Evolutionary conservation across 2,113 vertebrate genomes (phyloP).

Genomic region (Triplophysa siluroides): DNA sequence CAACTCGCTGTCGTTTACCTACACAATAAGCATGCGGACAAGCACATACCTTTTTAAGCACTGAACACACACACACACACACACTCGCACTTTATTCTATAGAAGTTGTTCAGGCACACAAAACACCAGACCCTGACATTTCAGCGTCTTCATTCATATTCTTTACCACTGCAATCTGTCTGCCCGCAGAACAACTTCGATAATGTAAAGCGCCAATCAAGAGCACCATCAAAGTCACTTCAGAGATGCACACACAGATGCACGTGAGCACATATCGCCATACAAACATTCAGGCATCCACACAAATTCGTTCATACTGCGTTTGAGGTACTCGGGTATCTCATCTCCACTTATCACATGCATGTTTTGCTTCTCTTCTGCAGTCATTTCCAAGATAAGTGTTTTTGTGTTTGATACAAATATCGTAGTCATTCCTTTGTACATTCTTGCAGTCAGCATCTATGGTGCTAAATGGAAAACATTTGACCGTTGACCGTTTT

Average conservation of each 20-base stretch:
- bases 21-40: background rate
- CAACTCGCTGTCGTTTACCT: background rate
- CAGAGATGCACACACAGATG: background rate
- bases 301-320: background rate
- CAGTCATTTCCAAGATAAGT: background rate
- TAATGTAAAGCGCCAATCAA: background rate
- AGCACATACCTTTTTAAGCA: background rate
- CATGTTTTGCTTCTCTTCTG: conserved; percentile 3
- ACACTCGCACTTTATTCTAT: background rate
- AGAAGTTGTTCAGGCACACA: background rate
- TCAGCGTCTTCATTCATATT: background rate
- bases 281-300: conserved; percentile 15
- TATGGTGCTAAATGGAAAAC: background rate
- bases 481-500: background rate
- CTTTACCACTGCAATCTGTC: background rate
- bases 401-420: background rate
- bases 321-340: background rate
- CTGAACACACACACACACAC: background rate
- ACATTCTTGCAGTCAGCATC: background rate
- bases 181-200: background rate
- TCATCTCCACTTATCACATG: background rate
- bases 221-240: background rate
- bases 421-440: background rate
- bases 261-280: background rate
- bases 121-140: background rate